Conservation (phyloP, 2,113 vertebrate species). For the Crotophaga sulcirostris region DNA sequence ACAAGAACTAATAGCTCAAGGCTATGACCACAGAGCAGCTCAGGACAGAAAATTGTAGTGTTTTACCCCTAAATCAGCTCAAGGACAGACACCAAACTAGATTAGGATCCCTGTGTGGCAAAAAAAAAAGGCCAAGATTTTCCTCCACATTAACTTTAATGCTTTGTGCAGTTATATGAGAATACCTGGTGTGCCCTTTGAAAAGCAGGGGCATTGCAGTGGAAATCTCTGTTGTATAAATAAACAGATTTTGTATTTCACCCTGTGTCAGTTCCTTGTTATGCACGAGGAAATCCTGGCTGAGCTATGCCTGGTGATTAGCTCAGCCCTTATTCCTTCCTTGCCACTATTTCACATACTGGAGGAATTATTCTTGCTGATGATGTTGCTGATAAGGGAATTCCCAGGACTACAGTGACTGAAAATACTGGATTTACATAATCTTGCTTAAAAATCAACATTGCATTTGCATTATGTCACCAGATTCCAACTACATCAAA, state of each 20-base stretch:
- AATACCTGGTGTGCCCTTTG: neutral
- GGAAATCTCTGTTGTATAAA: neutral
- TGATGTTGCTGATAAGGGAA: neutral
- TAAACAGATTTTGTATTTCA: neutral
- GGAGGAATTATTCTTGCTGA: neutral
- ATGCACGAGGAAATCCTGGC: neutral
- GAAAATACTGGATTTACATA: neutral
- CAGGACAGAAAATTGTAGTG: neutral
- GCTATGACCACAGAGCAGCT: neutral
- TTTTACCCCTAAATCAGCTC: neutral
- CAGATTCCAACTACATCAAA: neutral
- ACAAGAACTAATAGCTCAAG: neutral
- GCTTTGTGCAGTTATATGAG: neutral
- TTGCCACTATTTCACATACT: neutral
- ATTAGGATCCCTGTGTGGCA: neutral
- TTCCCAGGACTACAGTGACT: neutral
- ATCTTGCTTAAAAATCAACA: neutral
- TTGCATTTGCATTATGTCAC: neutral
- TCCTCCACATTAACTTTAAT: neutral
- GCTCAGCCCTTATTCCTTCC: neutral
- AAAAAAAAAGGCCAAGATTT: neutral
- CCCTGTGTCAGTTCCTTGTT: neutral
- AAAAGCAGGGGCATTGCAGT: neutral
- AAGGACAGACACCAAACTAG: neutral
- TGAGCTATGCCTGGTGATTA: neutral